Base-by-base conservation (phyloP, 2,888 invertebrate species). In the Cataglyphis altisquamis region DNA sequence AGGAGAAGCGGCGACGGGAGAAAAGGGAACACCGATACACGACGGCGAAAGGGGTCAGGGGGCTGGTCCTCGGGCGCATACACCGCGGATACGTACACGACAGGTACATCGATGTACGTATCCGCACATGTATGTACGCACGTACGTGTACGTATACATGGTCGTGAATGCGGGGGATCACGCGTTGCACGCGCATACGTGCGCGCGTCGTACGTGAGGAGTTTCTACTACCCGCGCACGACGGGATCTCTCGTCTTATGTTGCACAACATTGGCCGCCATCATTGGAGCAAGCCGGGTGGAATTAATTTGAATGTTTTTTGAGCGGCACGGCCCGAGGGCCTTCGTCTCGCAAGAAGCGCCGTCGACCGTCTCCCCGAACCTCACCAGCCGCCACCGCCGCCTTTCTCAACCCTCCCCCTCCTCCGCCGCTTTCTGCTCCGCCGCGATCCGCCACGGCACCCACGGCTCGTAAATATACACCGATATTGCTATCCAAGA, bases 281-380 rank as follows among this genome's bases (percentile, higher is more conserved):
- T 94, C 93, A 92, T 92, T 93, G 93, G 88, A 92, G 66, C 88
- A 91, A 92, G 88, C 92, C 92, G 90, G 88, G 90, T 89, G 93
- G 93, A 94, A 94, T 93, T 93, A 89, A 94, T 93, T 93, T 92
- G 93, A 94, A 94, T 94, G 94, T 94, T 94, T 94, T 94, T 94
- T 93, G 91, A 93, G 90, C 90, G 90, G 88, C 85, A 88, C 89
- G 89, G 88, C 93, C 93, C 90, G 92, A 92, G 91, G 93, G 90
- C 90, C 90, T 91, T 82, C 90, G 90, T 90, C 91, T 91, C 90
- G 88, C 86, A 91, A 91, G 88, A 91, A 88, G 88, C 90, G 85
- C 82, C 87, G 85, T 88, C 84, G 86, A 88, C 86, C 88, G 84
- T 86, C 72, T 83, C 73, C 85, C 77, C 36, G 67, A 77, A 55